Conservation (phyloP, 1,140 invertebrate species). For the Macrocentrus cingulum region DNA sequence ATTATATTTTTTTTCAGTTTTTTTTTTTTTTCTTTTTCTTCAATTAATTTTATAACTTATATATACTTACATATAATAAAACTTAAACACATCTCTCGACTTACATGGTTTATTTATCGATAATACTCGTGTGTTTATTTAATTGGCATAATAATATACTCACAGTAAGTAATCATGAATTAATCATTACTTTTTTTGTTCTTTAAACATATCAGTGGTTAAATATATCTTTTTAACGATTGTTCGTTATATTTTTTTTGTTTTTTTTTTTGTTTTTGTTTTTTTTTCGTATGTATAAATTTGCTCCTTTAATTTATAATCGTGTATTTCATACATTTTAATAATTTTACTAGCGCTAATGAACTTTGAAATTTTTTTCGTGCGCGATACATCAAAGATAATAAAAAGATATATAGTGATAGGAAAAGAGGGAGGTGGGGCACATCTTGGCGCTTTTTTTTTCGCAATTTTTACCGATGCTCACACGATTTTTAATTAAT, state of each 20-base stretch:
- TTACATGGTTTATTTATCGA: slow-evolving; percentile 24
- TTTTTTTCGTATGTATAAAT: slow-evolving; percentile 37
- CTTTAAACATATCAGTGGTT: slow-evolving; percentile 42
- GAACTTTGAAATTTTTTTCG: slow-evolving; percentile 19
- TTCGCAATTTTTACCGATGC: slow-evolving; percentile 12
- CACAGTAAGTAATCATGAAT: slow-evolving; percentile 38
- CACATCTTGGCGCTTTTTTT: slow-evolving; percentile 11
- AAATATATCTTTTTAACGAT: slow-evolving; percentile 50
- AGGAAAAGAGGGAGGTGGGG: slow-evolving; percentile 2
- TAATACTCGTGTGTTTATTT: slow-evolving; percentile 44
- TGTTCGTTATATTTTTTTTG: slow-evolving; percentile 43
- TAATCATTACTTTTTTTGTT: slow-evolving; percentile 31
- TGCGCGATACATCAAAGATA: slow-evolving; percentile 16
- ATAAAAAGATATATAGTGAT: background rate
- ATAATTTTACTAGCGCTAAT: background rate
- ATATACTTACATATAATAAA: slow-evolving; percentile 19
- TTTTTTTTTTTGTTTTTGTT: slow-evolving; percentile 49
- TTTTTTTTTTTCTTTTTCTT: slow-evolving; percentile 4
- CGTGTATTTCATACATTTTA: slow-evolving; percentile 35
- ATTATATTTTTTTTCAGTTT: slow-evolving; percentile 6
- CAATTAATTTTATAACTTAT: slow-evolving; percentile 33
- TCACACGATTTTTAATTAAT: slow-evolving; percentile 4
- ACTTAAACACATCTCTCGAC: slow-evolving; percentile 19
- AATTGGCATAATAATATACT: slow-evolving; percentile 44
- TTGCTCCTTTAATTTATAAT: slow-evolving; percentile 25